phyloP scores from a whole-genome alignment of 2,888 invertebrate genomes.

The Ormyrus pomaceus region DNA sequence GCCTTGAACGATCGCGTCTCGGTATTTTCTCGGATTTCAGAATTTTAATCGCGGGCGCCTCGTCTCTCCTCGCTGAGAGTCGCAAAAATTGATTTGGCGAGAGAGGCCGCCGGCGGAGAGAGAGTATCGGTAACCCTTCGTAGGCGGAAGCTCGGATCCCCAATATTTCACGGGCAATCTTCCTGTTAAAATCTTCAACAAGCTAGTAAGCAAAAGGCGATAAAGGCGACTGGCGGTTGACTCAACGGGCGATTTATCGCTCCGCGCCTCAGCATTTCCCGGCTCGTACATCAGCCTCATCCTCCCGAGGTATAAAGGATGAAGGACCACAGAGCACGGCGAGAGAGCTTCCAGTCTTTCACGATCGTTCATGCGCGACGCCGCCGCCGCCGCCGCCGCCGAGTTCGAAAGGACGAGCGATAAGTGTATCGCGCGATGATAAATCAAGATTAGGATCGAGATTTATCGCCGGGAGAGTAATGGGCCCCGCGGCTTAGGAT shows the following conservation, averaged over 20 bases:
- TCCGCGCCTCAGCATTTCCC: neutral
- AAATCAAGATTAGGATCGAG: conserved; percentile 57
- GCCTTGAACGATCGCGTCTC: too few relatives aligned
- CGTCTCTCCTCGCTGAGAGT: too few relatives aligned
- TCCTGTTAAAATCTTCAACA: too few relatives aligned
- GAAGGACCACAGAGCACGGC: neutral
- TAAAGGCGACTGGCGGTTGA: neutral
- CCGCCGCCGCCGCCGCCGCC: neutral
- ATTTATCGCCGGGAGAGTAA: conserved; percentile 55
- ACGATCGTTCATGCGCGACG: conserved; percentile 31
- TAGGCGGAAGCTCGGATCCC: too few relatives aligned
- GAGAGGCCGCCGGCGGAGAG: too few relatives aligned
- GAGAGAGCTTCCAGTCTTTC: conserved; percentile 14
- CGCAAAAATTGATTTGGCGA: too few relatives aligned
- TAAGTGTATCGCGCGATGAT: conserved; percentile 55
- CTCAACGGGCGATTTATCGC: conserved; percentile 1
- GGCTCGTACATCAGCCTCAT: neutral
- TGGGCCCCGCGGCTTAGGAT: conserved; percentile 50
- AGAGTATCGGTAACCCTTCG: too few relatives aligned
- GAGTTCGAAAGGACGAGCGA: conserved; percentile 23
- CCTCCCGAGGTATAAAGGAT: conserved; percentile 6
- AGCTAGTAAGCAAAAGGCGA: too few relatives aligned
- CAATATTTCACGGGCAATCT: too few relatives aligned
- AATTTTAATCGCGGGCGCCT: too few relatives aligned
- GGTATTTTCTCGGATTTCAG: too few relatives aligned